These are phyloP conservation scores for Bellardia pandia DNA, from an alignment of 2,888 invertebrate genomes.

Conservation along the genomic window DNA sequence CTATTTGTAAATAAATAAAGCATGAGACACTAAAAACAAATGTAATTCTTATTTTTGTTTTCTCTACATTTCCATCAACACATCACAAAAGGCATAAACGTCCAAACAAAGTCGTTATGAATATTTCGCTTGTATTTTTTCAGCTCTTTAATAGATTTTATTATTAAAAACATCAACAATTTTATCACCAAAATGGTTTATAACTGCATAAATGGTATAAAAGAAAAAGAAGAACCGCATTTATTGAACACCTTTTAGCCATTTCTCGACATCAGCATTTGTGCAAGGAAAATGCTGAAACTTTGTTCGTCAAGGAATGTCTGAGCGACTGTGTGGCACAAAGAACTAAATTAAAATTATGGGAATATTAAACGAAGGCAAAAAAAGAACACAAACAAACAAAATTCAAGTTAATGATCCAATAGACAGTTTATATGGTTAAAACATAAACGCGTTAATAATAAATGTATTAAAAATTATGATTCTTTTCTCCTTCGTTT, in stretches of 20 bases:
- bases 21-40: neutral
- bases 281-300: neutral
- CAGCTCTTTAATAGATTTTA: slow-evolving; percentile 1
- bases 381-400: neutral
- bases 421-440: slow-evolving; percentile 34
- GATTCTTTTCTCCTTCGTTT: neutral
- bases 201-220: slow-evolving; percentile 10
- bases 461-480: slow-evolving; percentile 48
- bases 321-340: neutral
- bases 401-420: slow-evolving; percentile 48
- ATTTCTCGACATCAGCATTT: neutral
- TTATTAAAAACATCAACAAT: slow-evolving; percentile 34
- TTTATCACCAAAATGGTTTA: slow-evolving; percentile 48
- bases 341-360: slow-evolving; percentile 14
- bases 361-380: neutral
- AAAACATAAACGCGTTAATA: slow-evolving; percentile 49
- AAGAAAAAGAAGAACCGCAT: neutral
- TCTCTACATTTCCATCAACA: neutral
- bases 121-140: slow-evolving; percentile 4
- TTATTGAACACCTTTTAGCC: slow-evolving; percentile 21
- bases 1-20: slow-evolving; percentile 35
- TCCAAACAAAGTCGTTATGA: slow-evolving; percentile 16
- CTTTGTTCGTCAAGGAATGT: neutral
- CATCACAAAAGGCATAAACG: neutral
- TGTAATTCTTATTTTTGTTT: neutral